Evolutionary conservation across 2,888 invertebrate species (phyloP), one percentile per base, ranked within the genome.

Genomic region (Ophioninae sp.): DNA sequence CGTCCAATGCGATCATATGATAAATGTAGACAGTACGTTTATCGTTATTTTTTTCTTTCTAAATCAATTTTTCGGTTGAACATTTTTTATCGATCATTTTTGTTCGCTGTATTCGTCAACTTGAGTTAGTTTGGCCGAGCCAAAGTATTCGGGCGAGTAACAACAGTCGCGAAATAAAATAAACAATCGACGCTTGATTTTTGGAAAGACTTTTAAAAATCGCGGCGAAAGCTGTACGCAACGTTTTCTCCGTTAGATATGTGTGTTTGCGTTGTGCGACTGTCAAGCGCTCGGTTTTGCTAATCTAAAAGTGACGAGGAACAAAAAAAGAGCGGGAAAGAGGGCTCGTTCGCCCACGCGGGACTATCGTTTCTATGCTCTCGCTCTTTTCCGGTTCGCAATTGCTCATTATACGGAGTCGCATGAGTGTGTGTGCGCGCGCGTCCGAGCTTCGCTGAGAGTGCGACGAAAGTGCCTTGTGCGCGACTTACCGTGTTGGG

Each of bases 11-110:
- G 86, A 86, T 88, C 88, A 90, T 90, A 90, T 91, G 91, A 91
- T 91, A 89, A 89, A 91, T 91, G 91, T 91, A 91, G 91, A 88
- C 88, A 87, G 86, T 88, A 78, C 82, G 82, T 76, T 73, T 87
- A 88, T 86, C 87, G 87, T 85, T 86, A 86, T 89, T 87, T 88
- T 10, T 87, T 87, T 85, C 77, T 82, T 79, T 81, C 67, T 7
- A 65, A 73, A 67, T 70, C 23, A 20, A 56, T 65, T 30, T 10
- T 30, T 70, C 21, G 30, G n/a, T 73, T 80, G 23, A 23, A 68
- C 13, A 21, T 37, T 79, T 30, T 67, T 57, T 65, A 59, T 73
- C 59, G 41, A 57, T 62, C 39, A 17, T 56, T 73, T 65, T 61
- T 65, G 6, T 39, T 39, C 17, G 30, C 10, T 17, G 17, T 7